These are phyloP conservation scores for Plemyria rubiginata DNA, from an alignment of 2,888 invertebrate genomes.

Conservation along the genomic window DNA sequence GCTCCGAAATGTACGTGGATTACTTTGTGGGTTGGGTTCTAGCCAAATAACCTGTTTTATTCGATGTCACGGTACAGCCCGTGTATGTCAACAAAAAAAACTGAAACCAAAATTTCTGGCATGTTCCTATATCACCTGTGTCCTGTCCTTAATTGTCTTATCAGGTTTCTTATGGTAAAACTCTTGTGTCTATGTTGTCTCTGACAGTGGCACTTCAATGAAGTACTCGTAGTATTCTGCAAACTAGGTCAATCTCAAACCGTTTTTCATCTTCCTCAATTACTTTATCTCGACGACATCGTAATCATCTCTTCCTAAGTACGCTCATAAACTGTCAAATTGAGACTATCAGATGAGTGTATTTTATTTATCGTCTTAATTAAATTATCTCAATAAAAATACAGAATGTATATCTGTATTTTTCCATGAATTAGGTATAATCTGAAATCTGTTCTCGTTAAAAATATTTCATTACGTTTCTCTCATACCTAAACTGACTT, in stretches of 20 bases:
- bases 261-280: constrained; percentile 11
- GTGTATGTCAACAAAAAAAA: not conserved
- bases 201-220: not conserved
- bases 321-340: constrained; percentile 14
- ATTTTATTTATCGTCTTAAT: constrained; percentile 5
- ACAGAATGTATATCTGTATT: constrained; percentile 6
- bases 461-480: too few species aligned
- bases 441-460: too few species aligned
- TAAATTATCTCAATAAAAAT: too few species aligned
- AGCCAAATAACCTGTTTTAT: constrained; percentile 4
- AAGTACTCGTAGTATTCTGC: not conserved
- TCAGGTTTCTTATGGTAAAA: not conserved
- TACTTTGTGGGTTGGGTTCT: not conserved
- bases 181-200: not conserved
- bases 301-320: constrained; percentile 2
- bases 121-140: not conserved
- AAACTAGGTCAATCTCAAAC: constrained; percentile 9
- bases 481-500: not conserved
- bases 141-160: not conserved
- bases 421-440: not conserved
- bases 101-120: not conserved
- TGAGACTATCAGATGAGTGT: constrained; percentile 6
- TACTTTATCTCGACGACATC: constrained; percentile 17
- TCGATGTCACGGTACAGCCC: not conserved
- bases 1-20: constrained; percentile 3